phyloP scores from a whole-genome alignment of 2,888 invertebrate genomes.

The Linhomoeus sp. region DNA sequence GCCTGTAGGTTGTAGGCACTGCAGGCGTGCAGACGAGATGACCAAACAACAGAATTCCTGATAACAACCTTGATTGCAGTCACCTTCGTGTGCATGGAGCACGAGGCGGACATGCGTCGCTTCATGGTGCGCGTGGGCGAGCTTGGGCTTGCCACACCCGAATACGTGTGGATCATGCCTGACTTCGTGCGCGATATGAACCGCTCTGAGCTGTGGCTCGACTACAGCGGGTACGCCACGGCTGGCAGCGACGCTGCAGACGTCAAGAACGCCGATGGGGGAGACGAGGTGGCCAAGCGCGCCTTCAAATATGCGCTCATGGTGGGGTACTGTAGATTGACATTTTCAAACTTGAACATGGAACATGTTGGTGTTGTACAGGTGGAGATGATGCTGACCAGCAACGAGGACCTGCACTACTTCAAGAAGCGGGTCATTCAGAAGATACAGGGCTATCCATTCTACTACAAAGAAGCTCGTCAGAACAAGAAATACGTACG shows the following conservation, averaged over 20 bases:
- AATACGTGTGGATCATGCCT: slow-evolving; percentile 5
- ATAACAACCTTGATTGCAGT: not conserved
- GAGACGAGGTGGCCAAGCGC: slow-evolving; percentile 3
- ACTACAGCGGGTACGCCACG: not conserved
- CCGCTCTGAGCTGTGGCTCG: slow-evolving; percentile 4
- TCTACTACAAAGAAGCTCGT: not conserved
- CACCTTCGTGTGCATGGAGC: slow-evolving; percentile 4
- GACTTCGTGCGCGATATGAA: slow-evolving; percentile 4
- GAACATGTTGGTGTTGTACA: too few relatives aligned
- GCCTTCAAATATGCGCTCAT: slow-evolving; percentile 1
- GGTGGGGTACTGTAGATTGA: not conserved
- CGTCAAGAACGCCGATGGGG: not conserved
- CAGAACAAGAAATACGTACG: slow-evolving; percentile 1
- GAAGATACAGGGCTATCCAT: slow-evolving; percentile 1
- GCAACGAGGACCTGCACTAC: slow-evolving; percentile 5
- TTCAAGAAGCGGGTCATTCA: slow-evolving; percentile 4
- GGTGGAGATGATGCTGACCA: slow-evolving; percentile 1
- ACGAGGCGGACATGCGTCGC: slow-evolving; percentile 2
- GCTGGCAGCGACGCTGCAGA: not conserved
- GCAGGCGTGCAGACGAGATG: too few relatives aligned
- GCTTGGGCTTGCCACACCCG: not conserved
- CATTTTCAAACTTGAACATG: too few relatives aligned
- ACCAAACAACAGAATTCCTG: too few relatives aligned
- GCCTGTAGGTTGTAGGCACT: too few relatives aligned
- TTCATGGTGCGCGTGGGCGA: slow-evolving; percentile 4